These are phyloP conservation scores for Arctia plantaginis DNA, from an alignment of 2,888 invertebrate species.

Conservation along the genomic window DNA sequence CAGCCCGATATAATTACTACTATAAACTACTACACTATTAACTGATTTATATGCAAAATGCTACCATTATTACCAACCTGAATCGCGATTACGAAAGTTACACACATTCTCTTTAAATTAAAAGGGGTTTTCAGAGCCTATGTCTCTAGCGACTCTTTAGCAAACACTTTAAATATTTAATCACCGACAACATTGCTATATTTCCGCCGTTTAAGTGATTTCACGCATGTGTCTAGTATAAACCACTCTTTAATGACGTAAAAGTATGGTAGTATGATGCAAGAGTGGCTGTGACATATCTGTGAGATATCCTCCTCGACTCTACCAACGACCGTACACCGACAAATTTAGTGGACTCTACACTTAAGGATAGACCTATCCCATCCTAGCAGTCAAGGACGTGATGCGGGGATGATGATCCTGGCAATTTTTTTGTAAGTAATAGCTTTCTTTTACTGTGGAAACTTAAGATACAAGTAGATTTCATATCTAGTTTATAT, in stretches of 20 bases:
- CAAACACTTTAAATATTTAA: background rate
- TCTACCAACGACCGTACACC: background rate
- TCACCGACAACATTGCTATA: background rate
- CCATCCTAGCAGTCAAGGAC: too few species aligned
- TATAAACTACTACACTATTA: too few species aligned
- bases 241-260: background rate
- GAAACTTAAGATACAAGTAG: too few species aligned
- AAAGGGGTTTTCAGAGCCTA: background rate
- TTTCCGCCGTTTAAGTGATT: constrained; percentile 1
- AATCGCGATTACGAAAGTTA: background rate
- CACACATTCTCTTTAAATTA: background rate
- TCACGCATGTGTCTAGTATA: background rate
- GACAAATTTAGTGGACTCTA: too few species aligned
- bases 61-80: background rate
- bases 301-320: background rate
- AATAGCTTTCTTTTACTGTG: too few species aligned
- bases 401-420: too few species aligned
- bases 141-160: background rate
- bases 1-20: background rate
- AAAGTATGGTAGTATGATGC: background rate
- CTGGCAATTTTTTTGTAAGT: too few species aligned
- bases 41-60: background rate
- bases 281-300: background rate
- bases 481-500: too few species aligned
- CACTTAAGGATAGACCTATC: too few species aligned